Base-by-base conservation (phyloP, 2,888 invertebrate species). In the Timema cristinae region DNA sequence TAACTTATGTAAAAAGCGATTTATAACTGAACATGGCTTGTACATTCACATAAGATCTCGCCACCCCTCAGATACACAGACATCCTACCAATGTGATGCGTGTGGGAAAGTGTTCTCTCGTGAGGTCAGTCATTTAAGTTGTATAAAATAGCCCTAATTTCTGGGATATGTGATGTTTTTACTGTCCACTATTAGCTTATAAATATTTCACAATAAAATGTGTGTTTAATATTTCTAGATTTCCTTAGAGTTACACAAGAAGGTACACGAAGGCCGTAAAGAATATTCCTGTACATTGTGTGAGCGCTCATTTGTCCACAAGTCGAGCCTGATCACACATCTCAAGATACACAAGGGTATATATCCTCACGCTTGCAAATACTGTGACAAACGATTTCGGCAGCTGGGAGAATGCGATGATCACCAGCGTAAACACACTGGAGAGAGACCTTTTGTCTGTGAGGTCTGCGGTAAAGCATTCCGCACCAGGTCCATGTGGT, bases 401-500 rank as follows among this genome's bases (percentile, higher is more conserved):
- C 68, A 67, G n/a, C 50, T 56, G 50, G 52, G 59, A 15, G 71
- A 73, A 32, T 63, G 52, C n/a, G 56, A 66, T 16, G 71, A 73
- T 52, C 73, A 73, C 68, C 48, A 66, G 13, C 73, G 73, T 6
- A 71, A 68, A 50, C 73, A 73, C 68, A 73, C 73, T 9, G 73
- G 71, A 16, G 73, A 73, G 51, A 66, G 68, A 1, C 73, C 73
- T 48, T 73, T 50, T 66, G 15, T 51, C 15, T 73, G 73, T 32
- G 66, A 71, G 50, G 61, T 80, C 32, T 83, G 84, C 74, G 78
- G 79, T 1, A 81, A 79, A 74, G 73, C 77, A 15, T 83, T 83
- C 78, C 80, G 83, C 69, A 82, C 82, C 7, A 77, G 79, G 66
- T 80, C 81, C 66, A 80, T 81, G 77, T 78, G 81, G 49, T 79